Base-by-base conservation (phyloP, 2,797 vertebrate genomes). In the Phalloptychus januarius region DNA sequence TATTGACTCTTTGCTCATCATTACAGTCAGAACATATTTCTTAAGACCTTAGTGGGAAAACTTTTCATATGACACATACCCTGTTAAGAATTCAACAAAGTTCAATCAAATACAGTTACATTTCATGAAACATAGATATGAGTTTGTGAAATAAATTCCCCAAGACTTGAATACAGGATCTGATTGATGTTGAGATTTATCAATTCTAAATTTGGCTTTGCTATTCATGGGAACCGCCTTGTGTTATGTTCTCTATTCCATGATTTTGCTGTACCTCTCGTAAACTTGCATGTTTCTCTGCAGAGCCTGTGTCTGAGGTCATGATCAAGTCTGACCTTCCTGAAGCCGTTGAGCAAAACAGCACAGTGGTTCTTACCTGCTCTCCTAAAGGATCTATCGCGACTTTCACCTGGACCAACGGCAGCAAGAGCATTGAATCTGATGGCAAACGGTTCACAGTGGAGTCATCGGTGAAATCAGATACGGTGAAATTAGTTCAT, bases 291-390 rank as follows among this genome's bases (percentile, higher is more conserved):
- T 20, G 2, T 75, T 31, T 71, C 38, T 42, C 52, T 40, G 20
- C 82, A 96, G 95, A 92, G 31, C 91, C 93, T 0, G 90, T 95
- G 42, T 81, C 90, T 0, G 2, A 72, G 0, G 91, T 94, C 12
- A 0, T 0, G 36, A 88, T 95, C 67, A 61, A 0, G 0, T 81
- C 93, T 7, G 38, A 11, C 87, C 0, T 84, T 0, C 0, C 58
- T 0, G 92, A 93, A 44, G 86, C 86, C 0, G 65, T 94, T 0
- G 94, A 96, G 75, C 0, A 71, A 18, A 91, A 87, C 83, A 87
- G 76, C 90, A 91, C 92, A 0, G 90, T 96, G 82, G 42, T 80
- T 5, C 92, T 96, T 3, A 91, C 36, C 73, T 96, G 95, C 83
- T 6, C 78, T 0, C 91, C 92, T 0, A 87, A 86, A 75, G 95